Evolutionary conservation across 2,888 invertebrate genomes (phyloP).

Genomic region (Agonopterix heracliana): DNA sequence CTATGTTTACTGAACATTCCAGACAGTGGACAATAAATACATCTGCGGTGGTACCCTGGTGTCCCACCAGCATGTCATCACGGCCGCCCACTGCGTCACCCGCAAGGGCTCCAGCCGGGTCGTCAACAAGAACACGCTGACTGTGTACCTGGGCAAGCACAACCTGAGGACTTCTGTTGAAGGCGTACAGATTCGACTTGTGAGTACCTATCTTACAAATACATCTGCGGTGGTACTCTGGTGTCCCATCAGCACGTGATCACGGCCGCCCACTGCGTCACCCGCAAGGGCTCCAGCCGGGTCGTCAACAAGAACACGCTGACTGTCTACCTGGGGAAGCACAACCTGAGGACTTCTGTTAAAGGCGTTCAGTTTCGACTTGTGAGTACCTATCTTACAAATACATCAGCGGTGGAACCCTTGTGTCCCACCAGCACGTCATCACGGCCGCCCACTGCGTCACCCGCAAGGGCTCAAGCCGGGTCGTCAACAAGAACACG

Average conservation of each 20-base stretch:
- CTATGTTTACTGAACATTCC: not conserved
- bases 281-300: conserved; percentile 54
- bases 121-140: conserved; percentile 64
- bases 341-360: conserved; percentile 64
- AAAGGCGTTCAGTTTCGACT: conserved; percentile 65
- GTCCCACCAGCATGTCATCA: conserved; percentile 71
- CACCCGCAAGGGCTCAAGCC: conserved; percentile 58
- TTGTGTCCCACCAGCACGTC: conserved; percentile 72
- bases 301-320: conserved; percentile 63
- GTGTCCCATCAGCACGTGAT: conserved; percentile 72
- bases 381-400: conserved; percentile 41
- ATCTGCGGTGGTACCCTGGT: conserved; percentile 81
- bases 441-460: conserved; percentile 82
- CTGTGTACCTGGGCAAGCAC: conserved; percentile 65
- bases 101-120: conserved; percentile 50
- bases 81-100: conserved; percentile 81
- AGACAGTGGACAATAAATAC: conserved; percentile 74
- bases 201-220: conserved; percentile 68
- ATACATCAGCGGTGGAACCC: conserved; percentile 80
- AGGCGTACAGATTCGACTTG: conserved; percentile 64
- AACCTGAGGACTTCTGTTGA: conserved; percentile 66
- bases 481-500: conserved; percentile 59
- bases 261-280: conserved; percentile 81
- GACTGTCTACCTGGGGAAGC: conserved; percentile 65
- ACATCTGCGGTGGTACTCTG: conserved; percentile 80